Conservation (phyloP, 2,888 invertebrate species). For the Ferdinandea cuprea region DNA sequence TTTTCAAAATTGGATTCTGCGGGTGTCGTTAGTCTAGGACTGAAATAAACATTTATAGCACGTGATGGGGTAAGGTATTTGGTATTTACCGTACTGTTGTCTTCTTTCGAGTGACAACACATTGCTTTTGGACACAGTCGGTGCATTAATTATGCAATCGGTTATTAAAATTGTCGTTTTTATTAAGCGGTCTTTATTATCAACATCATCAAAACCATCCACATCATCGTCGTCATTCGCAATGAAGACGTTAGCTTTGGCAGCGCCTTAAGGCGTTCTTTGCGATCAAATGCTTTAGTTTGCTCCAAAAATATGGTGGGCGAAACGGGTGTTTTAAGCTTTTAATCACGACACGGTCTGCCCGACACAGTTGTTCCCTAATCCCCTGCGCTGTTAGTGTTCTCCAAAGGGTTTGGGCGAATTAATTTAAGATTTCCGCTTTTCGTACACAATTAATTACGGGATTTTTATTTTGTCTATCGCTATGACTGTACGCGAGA, state of each 20-base stretch:
- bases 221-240: background rate
- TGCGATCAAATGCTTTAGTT: background rate
- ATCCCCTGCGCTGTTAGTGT: slow-evolving; percentile 27
- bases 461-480: slow-evolving; percentile 64
- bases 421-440: slow-evolving; percentile 70
- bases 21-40: background rate
- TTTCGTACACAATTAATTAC: slow-evolving; percentile 71
- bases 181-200: slow-evolving; percentile 38
- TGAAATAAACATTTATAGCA: slow-evolving; percentile 9
- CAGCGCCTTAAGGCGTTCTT: background rate
- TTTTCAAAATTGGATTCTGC: slow-evolving; percentile 61
- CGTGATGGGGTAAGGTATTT: too few relatives aligned
- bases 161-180: slow-evolving; percentile 55
- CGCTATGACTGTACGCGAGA: slow-evolving; percentile 15
- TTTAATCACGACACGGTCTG: slow-evolving; percentile 55
- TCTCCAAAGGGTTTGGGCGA: slow-evolving; percentile 32
- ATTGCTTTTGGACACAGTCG: slow-evolving; percentile 42
- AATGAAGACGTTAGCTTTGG: slow-evolving; percentile 20
- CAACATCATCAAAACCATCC: background rate
- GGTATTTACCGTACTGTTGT: too few relatives aligned
- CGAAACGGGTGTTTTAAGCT: slow-evolving; percentile 38
- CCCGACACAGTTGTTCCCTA: slow-evolving; percentile 55
- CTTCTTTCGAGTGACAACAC: slow-evolving; percentile 9
- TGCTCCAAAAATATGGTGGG: slow-evolving; percentile 3
- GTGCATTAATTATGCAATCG: slow-evolving; percentile 61